Evolutionary conservation across 1,140 invertebrate species (phyloP).

Genomic region (Achatina immaculata): DNA sequence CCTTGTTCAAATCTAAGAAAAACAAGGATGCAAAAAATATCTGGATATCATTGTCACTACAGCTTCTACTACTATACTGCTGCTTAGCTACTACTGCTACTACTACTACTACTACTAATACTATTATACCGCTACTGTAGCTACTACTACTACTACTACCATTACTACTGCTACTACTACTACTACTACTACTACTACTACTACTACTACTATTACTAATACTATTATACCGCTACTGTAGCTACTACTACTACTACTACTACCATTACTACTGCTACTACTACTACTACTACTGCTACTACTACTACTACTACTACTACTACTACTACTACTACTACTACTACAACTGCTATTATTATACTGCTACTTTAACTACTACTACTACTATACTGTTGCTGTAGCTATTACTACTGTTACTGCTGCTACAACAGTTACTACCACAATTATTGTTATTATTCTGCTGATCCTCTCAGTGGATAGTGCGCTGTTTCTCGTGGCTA

Average conservation of each 20-base stretch:
- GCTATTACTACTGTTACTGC: slow-evolving; percentile 22
- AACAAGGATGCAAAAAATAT: no score
- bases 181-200: background rate
- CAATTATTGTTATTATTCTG: slow-evolving; percentile 11
- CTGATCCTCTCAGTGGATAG: no score
- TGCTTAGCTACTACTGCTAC: background rate
- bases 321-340: slow-evolving; percentile 27
- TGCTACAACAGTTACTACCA: slow-evolving; percentile 5
- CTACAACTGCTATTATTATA: slow-evolving; percentile 21
- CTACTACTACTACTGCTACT: slow-evolving; percentile 12
- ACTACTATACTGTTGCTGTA: slow-evolving; percentile 12
- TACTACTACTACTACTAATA: background rate
- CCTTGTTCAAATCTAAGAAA: slow-evolving; percentile 60
- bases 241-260: background rate
- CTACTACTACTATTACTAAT: background rate
- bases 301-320: slow-evolving; percentile 23
- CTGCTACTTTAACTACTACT: slow-evolving; percentile 16
- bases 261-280: background rate
- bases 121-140: background rate
- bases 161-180: slow-evolving; percentile 5
- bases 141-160: background rate
- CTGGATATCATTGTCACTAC: background rate
- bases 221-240: background rate
- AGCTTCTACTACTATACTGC: background rate
- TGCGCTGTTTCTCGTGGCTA: no score